These are phyloP conservation scores for Noctua janthina DNA, from an alignment of 2,888 invertebrate species.

Conservation along the genomic window DNA sequence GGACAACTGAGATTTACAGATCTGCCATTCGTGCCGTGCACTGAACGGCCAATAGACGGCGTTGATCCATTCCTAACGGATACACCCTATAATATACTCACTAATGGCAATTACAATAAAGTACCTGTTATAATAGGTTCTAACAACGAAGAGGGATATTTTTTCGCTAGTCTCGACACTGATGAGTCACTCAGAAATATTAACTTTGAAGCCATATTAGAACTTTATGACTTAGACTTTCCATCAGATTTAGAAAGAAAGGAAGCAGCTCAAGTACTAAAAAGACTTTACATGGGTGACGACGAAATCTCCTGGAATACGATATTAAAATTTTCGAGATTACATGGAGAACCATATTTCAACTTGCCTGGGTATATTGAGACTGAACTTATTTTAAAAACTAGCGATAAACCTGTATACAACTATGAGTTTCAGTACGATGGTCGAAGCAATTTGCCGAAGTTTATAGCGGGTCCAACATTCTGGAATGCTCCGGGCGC, in stretches of 20 bases:
- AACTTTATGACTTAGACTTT: slow-evolving; percentile 29
- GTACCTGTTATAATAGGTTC: slow-evolving; percentile 68
- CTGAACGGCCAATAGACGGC: slow-evolving; percentile 38
- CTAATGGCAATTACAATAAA: slow-evolving; percentile 56
- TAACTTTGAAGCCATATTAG: slow-evolving; percentile 20
- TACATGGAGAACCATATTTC: slow-evolving; percentile 44
- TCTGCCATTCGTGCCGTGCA: slow-evolving; percentile 35
- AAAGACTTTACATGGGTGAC: slow-evolving; percentile 39
- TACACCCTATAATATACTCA: slow-evolving; percentile 45
- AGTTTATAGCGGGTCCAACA: slow-evolving; percentile 15
- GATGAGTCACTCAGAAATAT: slow-evolving; percentile 24
- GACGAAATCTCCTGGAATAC: slow-evolving; percentile 39
- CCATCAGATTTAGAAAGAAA: slow-evolving; percentile 19
- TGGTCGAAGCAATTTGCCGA: slow-evolving; percentile 32
- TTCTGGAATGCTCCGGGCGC: slow-evolving; percentile 35
- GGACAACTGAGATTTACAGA: slow-evolving; percentile 15
- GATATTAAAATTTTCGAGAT: slow-evolving; percentile 39
- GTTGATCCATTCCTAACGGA: slow-evolving; percentile 55
- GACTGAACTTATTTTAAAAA: slow-evolving; percentile 37
- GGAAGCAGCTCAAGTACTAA: slow-evolving; percentile 15
- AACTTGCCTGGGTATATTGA: slow-evolving; percentile 37
- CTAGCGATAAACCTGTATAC: slow-evolving; percentile 50
- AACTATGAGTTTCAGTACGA: slow-evolving; percentile 58
- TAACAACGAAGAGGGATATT: slow-evolving; percentile 65
- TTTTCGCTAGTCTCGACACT: slow-evolving; percentile 26